Evolutionary conservation across 1,140 invertebrate species (phyloP), one percentile per base, ranked within the genome.

Genomic region (Apis cerana): DNA sequence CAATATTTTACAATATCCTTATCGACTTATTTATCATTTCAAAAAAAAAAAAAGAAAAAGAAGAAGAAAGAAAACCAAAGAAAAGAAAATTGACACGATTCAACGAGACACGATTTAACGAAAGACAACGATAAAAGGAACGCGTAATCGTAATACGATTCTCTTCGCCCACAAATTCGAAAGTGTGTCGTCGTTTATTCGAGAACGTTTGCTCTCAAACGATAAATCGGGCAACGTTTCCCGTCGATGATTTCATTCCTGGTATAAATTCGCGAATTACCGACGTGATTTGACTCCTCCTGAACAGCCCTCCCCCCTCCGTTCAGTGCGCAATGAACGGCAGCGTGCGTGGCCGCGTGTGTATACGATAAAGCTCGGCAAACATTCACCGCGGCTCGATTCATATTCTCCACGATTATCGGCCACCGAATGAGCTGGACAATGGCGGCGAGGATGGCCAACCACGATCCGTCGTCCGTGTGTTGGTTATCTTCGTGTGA

Each of bases 401-500:
- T 82, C 79, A 82, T 64, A 78, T 70, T 78, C 21, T 21, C 64
- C 12, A 61, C 75, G 86, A 85, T 88, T 79, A 88, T 88, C 85
- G 69, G 74, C 12, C 43, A 1, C 48, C 82, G 85, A 88, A 88
- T 83, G 80, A 88, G 59, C 43, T 54, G 61, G 52, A 69, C 83
- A 74, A 82, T 82, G 56, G 70, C 21, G 54, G 27, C 50, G 54
- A 81, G 58, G 58, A 52, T 10, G 72, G 54, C 52, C 15, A 54
- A 23, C 27, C 54, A 9, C 62, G 13, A 21, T 9, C 27, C 27
- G 10, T 17, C 12, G 56, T 52, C 71, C 17, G 71, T 79, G 71
- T 79, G 58, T 77, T 67, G 70, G 77, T 88, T 88, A 88, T 88
- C 86, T 87, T 48, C 79, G 83, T 87, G 87, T 88, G 87, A 88